Conservation (phyloP, 2,113 vertebrate species). For the Suncus etruscus region DNA sequence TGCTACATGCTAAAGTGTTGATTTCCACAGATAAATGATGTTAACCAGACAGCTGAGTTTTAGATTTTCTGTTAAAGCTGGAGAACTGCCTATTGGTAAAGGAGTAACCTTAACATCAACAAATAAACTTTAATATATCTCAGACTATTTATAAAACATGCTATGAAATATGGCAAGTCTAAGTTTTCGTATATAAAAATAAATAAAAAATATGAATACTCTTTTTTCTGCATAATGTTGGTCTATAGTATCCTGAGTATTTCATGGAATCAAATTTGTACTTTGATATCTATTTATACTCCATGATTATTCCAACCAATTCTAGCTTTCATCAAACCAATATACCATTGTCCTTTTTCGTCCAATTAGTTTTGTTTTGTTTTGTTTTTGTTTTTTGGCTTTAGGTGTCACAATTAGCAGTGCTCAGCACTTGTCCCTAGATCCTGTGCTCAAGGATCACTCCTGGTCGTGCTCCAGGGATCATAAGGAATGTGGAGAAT, state of each 20-base stretch:
- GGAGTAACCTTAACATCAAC: background rate
- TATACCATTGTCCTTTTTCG: background rate
- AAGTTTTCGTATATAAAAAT: constrained; percentile 11
- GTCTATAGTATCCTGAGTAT: background rate
- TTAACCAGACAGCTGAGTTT: background rate
- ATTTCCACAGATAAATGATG: constrained; percentile 8
- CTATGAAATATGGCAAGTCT: background rate
- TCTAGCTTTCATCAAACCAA: background rate
- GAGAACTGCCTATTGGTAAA: background rate
- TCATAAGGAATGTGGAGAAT: too few relatives aligned
- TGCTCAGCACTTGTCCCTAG: too few relatives aligned
- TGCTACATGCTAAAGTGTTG: background rate
- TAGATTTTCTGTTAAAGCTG: background rate
- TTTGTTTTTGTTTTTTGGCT: too few relatives aligned
- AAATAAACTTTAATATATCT: background rate
- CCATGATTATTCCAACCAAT: background rate
- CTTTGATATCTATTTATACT: background rate
- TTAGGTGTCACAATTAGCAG: too few relatives aligned
- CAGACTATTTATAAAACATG: background rate
- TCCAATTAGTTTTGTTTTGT: background rate
- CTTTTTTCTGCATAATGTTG: background rate
- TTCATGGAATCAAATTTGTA: background rate
- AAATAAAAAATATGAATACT: background rate
- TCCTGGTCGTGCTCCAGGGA: too few relatives aligned
- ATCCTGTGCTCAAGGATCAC: too few relatives aligned